A percentile compares a stretch with the other conserved stretches of the same genome.
phyloP scores from a whole-genome alignment of 2,113 vertebrate species.

The Brachyhypopomus gauderio region DNA sequence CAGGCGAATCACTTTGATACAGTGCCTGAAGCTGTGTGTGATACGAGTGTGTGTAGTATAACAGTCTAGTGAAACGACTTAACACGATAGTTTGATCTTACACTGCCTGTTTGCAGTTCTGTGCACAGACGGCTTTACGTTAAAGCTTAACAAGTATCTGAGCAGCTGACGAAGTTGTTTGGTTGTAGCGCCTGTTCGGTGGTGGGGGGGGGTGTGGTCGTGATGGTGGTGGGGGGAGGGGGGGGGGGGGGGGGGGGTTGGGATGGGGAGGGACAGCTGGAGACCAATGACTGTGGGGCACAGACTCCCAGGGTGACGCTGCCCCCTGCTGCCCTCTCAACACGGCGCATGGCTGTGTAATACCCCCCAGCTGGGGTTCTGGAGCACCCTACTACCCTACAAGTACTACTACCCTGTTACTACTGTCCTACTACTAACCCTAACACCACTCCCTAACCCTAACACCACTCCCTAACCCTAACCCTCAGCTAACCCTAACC shows the following conservation, averaged over 20 bases:
- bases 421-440: too few relatives aligned
- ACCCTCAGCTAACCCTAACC: too few relatives aligned
- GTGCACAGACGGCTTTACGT: background rate
- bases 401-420: too few relatives aligned
- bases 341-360: conserved; percentile 49
- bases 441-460: too few relatives aligned
- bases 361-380: conserved; percentile 59
- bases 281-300: conserved; percentile 63
- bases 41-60: background rate
- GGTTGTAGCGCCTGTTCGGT: background rate
- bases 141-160: background rate
- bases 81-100: background rate
- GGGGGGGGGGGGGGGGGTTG: background rate
- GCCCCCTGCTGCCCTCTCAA: conserved; percentile 47
- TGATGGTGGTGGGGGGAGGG: background rate
- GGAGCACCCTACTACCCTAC: too few relatives aligned
- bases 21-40: background rate
- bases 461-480: too few relatives aligned
- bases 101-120: background rate
- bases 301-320: conserved; percentile 61
- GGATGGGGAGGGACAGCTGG: conserved; percentile 40
- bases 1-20: background rate
- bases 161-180: background rate
- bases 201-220: background rate
- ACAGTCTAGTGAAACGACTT: background rate